Base-by-base conservation (phyloP, 1,140 invertebrate species). In the Acromyrmex charruanus region DNA sequence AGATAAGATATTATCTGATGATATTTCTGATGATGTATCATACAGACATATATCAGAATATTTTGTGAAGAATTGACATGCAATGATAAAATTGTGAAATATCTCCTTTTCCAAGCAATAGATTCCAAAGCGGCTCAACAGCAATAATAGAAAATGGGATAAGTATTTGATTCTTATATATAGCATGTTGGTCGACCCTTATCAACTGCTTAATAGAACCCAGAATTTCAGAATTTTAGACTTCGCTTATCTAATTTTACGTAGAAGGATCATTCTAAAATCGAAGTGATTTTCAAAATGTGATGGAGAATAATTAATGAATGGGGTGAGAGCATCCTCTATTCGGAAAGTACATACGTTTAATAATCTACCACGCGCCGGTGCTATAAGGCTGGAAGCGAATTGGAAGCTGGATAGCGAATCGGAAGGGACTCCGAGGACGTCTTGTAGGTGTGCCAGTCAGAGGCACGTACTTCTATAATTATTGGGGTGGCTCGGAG, bases 281-380 rank as follows among this genome's bases (percentile, higher is more conserved):
- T 14, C 51, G n/a, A 53, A 31, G 51, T 69, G 39, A 16, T 55
- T 77, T 58, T 55, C 28, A 53, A 39, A 69, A 77, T 89, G 80
- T 63, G 71, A 49, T 58, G 61, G 87, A 85, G 93, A 93, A 93
- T 94, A 94, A 94, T 94, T 93, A 93, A 94, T 91, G 93, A 93
- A 86, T 88, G 81, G 51, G 85, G 88, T 81, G 91, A 89, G 91
- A 92, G 91, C 89, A 87, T 91, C 75, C 90, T 89, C 90, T 90
- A 88, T 69, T 55, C 63, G 77, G 68, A 77, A 87, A 84, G 69
- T 93, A 92, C 91, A 92, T 93, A 92, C 92, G 91, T 94, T 93
- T 93, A 93, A 93, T 91, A 92, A 94, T 89, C 88, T 6, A 35
- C 6, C 31, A 3, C 5, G 31, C 89, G 16, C 66, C 88, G 35